Base-by-base conservation (phyloP, 2,113 vertebrate species). In the Prunella himalayana region DNA sequence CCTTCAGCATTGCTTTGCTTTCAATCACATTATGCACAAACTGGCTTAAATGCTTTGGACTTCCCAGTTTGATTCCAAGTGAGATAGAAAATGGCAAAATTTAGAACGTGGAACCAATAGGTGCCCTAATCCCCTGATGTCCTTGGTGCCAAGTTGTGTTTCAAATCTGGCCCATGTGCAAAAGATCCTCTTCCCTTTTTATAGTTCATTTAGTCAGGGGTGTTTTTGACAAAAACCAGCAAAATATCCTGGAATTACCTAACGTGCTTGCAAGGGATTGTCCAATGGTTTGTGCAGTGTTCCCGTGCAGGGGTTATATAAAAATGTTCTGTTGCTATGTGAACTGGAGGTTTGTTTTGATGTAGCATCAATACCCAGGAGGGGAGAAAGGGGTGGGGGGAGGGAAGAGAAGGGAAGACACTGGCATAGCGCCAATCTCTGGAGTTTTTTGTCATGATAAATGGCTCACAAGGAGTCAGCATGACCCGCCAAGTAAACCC, bases 311-410 rank as follows among this genome's bases (percentile, higher is more conserved):
- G 81, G 83, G 66, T 95, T 93, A 86, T 94, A 92, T 91, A 94
- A 95, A 95, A 96, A 92, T 33, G 64, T 91, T 94, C 95, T 94
- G 96, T 97, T 97, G 91, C 97, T 87, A 95, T 97, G 96, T 92
- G 86, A 97, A 91, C 96, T 80, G 44, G 79, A 84, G 90, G 49
- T 92, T 95, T 96, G 91, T 97, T 97, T 96, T 93, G 94, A 89
- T 95, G 92, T 88, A 96, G 92, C 95, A 95, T 95, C 96, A 87
- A 91, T 94, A 87, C 93, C 75, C 96, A 88, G 81, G 86, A 94
- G 88, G 80, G 88, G 80, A 93, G 79, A 77, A 65, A 49, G 47
- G 70, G 66, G 7, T 56, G 33, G 82, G 92, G 93, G 92, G 41
- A 59, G 73, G 86, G 89, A 92, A n/a, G 39, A 82, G 57, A 60